Base-by-base conservation (phyloP, 2,888 invertebrate genomes). In the Hoplodrina blanda region DNA sequence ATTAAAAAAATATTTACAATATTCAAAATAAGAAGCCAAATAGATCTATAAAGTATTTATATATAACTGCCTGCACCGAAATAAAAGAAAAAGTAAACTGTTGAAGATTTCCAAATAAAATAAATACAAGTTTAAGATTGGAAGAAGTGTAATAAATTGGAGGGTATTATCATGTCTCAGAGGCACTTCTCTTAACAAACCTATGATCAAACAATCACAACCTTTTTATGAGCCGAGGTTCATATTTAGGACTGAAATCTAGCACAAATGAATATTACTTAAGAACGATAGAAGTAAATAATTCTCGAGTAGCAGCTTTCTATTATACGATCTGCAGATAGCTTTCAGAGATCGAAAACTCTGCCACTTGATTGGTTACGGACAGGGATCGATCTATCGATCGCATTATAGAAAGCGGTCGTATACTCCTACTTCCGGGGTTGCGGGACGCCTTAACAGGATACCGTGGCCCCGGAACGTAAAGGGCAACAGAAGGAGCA, bases 191-290 rank as follows among this genome's bases (percentile, higher is more conserved):
- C 85, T 88, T 91, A 89, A 86, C 89, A 89, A 87, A 90, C 87
- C 85, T 91, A 91, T 80, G 76, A 88, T 81, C 89, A 88, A 90
- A 91, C 91, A 88, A 91, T 94, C 94, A 94, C 94, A 94, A 94
- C 94, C 94, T 90, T 91, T 88, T 89, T 89, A 93, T 94, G 94
- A 94, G 94, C 94, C 90, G 86, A 90, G 78, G 87, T 80, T 87
- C 82, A 82, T 79, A 76, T 75, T 68, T 74, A 80, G 44, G 57
- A 76, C 63, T 68, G 67, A 70, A 80, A 81, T 73, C 81, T 69
- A 81, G 82, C 82, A 87, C 78, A 78, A 70, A 56, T 59, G 73
- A 75, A 53, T 67, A 10, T 19, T 19, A n/a, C n/a, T n/a, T n/a
- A n/a, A n/a, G n/a, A n/a, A n/a, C n/a, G n/a, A n/a, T n/a, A n/a